Evolutionary conservation across 2,113 vertebrate genomes (phyloP).

Genomic region (Lepus timidus): DNA sequence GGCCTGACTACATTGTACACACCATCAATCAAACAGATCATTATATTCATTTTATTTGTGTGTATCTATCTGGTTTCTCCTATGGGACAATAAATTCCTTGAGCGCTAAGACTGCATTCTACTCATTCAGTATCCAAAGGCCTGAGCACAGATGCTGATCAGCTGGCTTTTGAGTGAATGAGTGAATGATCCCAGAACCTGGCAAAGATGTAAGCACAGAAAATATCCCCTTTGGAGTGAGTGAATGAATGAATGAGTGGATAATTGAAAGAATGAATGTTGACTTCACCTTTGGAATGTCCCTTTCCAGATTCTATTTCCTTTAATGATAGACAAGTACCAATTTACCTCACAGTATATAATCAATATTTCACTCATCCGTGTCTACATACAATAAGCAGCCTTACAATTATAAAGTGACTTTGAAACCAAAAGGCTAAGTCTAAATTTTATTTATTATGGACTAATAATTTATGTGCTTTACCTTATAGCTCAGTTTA

Average conservation of each 20-base stretch:
- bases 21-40: background rate
- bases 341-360: background rate
- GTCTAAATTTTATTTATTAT: conserved; percentile 33
- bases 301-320: conserved; percentile 25
- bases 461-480: background rate
- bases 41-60: background rate
- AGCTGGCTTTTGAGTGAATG: conserved; percentile 25
- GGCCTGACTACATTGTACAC: background rate
- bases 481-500: conserved; percentile 6
- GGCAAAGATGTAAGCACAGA: background rate
- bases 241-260: background rate
- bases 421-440: background rate
- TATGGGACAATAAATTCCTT: background rate
- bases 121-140: background rate
- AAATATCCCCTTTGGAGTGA: background rate
- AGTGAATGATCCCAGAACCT: conserved; percentile 3
- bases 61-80: background rate
- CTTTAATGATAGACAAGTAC: background rate
- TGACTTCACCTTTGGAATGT: background rate
- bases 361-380: background rate
- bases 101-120: background rate
- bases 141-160: background rate
- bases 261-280: background rate
- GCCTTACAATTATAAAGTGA: background rate
- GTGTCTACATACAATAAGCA: background rate